Evolutionary conservation across 2,797 vertebrate genomes (phyloP).

Genomic region (Manis pentadactyla): DNA sequence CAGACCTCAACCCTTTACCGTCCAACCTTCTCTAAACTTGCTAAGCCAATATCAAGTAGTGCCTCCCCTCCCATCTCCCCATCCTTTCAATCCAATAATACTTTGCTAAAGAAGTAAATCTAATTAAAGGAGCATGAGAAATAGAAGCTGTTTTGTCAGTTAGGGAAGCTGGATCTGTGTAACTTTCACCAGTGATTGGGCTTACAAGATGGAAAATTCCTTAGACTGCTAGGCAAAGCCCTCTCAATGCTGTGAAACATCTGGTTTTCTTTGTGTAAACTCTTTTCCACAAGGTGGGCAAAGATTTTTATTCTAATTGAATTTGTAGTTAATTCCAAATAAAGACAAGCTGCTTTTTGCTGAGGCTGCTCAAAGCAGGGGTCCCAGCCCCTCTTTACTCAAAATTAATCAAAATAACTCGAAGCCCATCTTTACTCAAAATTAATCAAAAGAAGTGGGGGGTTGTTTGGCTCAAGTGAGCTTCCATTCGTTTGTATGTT

Average conservation of each 20-base stretch:
- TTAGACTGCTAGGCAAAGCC: slow-evolving; percentile 85
- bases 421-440: neutral
- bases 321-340: slow-evolving; percentile 88
- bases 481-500: neutral
- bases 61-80: neutral
- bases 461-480: neutral
- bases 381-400: neutral
- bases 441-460: neutral
- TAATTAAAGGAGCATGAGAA: slow-evolving; percentile 85
- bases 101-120: slow-evolving; percentile 84
- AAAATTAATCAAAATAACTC: neutral
- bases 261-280: slow-evolving; percentile 87
- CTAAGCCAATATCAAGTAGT: slow-evolving; percentile 64
- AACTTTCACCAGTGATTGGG: slow-evolving; percentile 85
- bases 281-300: slow-evolving; percentile 79
- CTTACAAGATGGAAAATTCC: slow-evolving; percentile 85
- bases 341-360: slow-evolving; percentile 65
- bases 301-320: slow-evolving; percentile 89
- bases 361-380: slow-evolving; percentile 60
- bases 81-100: slow-evolving; percentile 74
- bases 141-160: slow-evolving; percentile 79
- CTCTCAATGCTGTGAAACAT: slow-evolving; percentile 87
- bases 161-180: slow-evolving; percentile 75
- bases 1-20: slow-evolving; percentile 71
- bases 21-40: slow-evolving; percentile 76